Base-by-base conservation (phyloP, 2,113 vertebrate species). In the Protomyctophum bolini region DNA sequence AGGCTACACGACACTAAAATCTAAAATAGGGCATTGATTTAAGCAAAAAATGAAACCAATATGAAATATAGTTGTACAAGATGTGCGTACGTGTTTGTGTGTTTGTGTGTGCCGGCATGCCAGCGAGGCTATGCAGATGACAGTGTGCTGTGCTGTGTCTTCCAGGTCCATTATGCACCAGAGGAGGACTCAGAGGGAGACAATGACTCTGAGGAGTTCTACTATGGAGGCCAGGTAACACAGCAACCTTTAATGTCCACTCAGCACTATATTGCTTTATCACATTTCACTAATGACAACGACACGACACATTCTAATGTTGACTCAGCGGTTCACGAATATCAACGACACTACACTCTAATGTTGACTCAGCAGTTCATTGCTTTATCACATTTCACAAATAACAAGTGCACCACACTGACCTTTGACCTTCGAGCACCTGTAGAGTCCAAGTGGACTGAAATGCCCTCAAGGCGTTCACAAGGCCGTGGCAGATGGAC, bases 161-260 rank as follows among this genome's bases (percentile, higher is more conserved):
- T 80, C 12, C 63, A 95, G 95, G 94, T 94, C 45, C 93, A 88
- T 72, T 95, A 94, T 83, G 87, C 95, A 49, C 91, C 96, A 91
- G 95, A 97, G 80, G 95, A 97, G 73, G 95, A 97, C 84, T 96
- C 95, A 46, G 95, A 97, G 91, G 95, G 95, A 5, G 95, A 97
- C 80, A 96, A 96, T 83, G 95, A 97, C 79, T 96, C 95, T 5
- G 95, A 97, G 76, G 95, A 96, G 72, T 96, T 96, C 85, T 97
- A 97, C 89, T 97, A 97, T 73, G 95, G 94, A 77, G 95, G 95
- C 74, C 95, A 96, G 94, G 95, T 95, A 91, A 91, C 84, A 15
- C 50, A 28, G 6, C 48, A 2, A 10, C 6, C 7, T 28, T 61
- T n/a, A 62, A 67, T 21, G 41, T 41, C 4, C 3, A 41, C 2